phyloP scores from a whole-genome alignment of 2,113 vertebrate genomes.

The Colaptes auratus region DNA sequence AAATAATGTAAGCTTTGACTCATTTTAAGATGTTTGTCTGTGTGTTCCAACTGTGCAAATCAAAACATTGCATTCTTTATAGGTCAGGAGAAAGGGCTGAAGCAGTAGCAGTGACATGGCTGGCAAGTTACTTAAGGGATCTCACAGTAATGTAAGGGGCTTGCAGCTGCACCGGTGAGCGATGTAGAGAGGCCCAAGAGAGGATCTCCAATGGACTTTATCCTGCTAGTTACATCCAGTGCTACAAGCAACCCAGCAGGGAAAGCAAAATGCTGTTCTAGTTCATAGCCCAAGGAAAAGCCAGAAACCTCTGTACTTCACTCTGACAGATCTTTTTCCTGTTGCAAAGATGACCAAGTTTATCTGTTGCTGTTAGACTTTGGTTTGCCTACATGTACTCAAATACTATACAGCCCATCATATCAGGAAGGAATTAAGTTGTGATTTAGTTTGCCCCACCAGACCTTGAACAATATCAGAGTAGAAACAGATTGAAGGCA shows the following conservation, averaged over 20 bases:
- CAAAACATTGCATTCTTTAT: neutral
- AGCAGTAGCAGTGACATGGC: neutral
- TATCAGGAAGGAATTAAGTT: neutral
- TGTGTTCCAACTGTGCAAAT: neutral
- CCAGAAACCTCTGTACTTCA: neutral
- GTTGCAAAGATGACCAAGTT: neutral
- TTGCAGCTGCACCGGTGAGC: neutral
- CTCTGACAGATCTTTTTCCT: neutral
- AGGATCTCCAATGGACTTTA: fast-evolving
- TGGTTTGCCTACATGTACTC: neutral
- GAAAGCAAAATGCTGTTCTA: neutral
- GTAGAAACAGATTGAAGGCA: neutral
- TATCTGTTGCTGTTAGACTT: conserved; percentile 1
- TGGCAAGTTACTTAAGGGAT: neutral
- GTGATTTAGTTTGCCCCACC: neutral
- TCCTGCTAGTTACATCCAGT: neutral
- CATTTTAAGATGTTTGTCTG: neutral
- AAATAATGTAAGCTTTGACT: neutral
- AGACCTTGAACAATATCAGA: neutral
- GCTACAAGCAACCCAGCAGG: neutral
- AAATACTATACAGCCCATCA: neutral
- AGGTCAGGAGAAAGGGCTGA: neutral
- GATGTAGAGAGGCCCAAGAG: neutral
- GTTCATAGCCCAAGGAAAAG: neutral
- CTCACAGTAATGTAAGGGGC: neutral